Evolutionary conservation across 2,113 vertebrate species (phyloP).

Genomic region (Pygoscelis antarcticus): DNA sequence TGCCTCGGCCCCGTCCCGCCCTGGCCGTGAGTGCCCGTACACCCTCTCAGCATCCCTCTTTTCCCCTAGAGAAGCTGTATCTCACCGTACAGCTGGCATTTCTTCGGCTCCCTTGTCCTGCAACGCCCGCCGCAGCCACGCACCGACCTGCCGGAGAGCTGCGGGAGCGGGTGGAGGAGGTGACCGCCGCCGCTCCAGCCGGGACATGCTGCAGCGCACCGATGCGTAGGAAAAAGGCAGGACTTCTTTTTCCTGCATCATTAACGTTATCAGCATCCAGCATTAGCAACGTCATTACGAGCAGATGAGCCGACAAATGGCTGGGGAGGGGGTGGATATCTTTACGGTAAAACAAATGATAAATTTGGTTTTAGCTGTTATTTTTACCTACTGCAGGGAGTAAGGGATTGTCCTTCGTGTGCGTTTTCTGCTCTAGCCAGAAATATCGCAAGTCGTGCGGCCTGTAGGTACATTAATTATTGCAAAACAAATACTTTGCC

Average conservation of each 20-base stretch:
- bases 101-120: background rate
- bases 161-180: background rate
- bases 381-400: background rate
- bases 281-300: background rate
- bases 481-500: background rate
- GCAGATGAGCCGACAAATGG: background rate
- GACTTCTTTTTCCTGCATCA: background rate
- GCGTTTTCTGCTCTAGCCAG: background rate
- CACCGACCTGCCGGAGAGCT: too few relatives aligned
- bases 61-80: rapidly evolving
- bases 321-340: rapidly evolving
- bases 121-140: rapidly evolving
- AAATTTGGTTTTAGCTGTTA: background rate
- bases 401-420: rapidly evolving
- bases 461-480: rapidly evolving
- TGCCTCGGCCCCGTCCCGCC: background rate
- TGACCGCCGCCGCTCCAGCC: rapidly evolving
- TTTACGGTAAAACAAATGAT: background rate
- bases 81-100: background rate
- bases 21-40: rapidly evolving
- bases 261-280: background rate
- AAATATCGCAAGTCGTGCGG: rapidly evolving
- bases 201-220: rapidly evolving
- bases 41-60: background rate
- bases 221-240: rapidly evolving